Evolutionary conservation across 1,140 invertebrate species (phyloP), one percentile per base, ranked within the genome.

Genomic region (Paralvinella palmiformis): DNA sequence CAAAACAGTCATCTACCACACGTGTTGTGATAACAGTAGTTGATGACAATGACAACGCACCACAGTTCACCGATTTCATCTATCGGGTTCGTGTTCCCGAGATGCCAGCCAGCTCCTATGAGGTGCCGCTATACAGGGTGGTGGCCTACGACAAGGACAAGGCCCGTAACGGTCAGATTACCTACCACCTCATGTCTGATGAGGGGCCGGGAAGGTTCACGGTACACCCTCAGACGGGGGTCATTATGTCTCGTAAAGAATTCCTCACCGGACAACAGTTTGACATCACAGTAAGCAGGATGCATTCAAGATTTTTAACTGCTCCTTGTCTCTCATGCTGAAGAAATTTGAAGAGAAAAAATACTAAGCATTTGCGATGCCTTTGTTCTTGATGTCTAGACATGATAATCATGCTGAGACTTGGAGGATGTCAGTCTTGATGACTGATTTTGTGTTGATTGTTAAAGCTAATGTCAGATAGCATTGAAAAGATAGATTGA

Each of bases 81-180:
- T 92, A 93, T 79, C 87, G 88, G 68, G 84, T 94, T 60, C 86
- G 85, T 72, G 87, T 93, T 67, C 90, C 90, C 17, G 87, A 63
- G 20, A 57, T 68, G 7, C 44, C 60, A 31, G 59, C 63, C 20
- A 68, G 61, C 45, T 68, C 63, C 13, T 60, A 66, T 24, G 69
- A 74, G 56, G 68, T 75, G 37, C 67, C 66, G 2, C 65, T 78
- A n/a, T 69, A 68, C 36, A 68, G 74, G 13, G 72, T 79, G 2
- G 55, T 76, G n/a, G 78, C 77, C 13, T 71, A 68, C 44, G 79
- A 80, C 59, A 64, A 65, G 20, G 79, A 80, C 52, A 70, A 70
- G 10, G 79, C 77, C 1, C 37, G 53, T 3, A 79, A 79, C 64
- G 90, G 89, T 35, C 85, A 87, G 59, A 84, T 96, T 60, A 84